Evolutionary conservation across 1,140 invertebrate genomes (phyloP), one percentile per base, ranked within the genome.

Genomic region (Copidosoma floridanum): DNA sequence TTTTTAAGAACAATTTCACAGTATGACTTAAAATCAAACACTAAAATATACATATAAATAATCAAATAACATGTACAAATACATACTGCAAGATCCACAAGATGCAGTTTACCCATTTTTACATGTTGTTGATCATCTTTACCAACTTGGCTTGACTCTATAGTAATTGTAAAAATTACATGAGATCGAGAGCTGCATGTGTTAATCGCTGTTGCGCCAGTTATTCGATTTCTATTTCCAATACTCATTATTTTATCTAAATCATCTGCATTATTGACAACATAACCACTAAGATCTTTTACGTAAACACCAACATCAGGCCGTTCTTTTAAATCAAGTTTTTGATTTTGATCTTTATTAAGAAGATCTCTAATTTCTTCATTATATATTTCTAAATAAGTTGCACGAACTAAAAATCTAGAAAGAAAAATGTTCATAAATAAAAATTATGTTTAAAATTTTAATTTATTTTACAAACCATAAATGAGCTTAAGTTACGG

Each of bases 191-290:
- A 93, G 72, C 90, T 93, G 64, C 89, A 87, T 16, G 86, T 82
- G 75, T 95, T 95, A 91, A 95, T 95, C 63, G 92, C 89, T 11
- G 93, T 95, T 16, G 90, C 84, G 10, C 91, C 88, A 38, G 88
- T 85, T 54, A 85, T 82, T 57, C 92, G 81, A 75, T 92, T 92
- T 75, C 91, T 91, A 68, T 91, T 93, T 51, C 92, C 92, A 51
- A 91, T 76, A 1, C 84, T 85, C 86, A 94, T 90, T 52, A 94
- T 88, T 68, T 75, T 74, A 56, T 80, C 78, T 81, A 94, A 88
- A 72, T 95, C 90, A 73, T 90, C 87, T 4, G 91, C 89, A 82
- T 88, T 92, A 67, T 90, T 88, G 1, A 94, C 91, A 43, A 89
- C 88, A 73, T 88, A 91, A 32, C 83, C 86, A 40, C 85, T 86